Percentiles rank a stretch among this genome's conserved stretches.
Evolutionary conservation across 2,797 vertebrate species (phyloP).

Genomic region (Glyptemys insculpta): DNA sequence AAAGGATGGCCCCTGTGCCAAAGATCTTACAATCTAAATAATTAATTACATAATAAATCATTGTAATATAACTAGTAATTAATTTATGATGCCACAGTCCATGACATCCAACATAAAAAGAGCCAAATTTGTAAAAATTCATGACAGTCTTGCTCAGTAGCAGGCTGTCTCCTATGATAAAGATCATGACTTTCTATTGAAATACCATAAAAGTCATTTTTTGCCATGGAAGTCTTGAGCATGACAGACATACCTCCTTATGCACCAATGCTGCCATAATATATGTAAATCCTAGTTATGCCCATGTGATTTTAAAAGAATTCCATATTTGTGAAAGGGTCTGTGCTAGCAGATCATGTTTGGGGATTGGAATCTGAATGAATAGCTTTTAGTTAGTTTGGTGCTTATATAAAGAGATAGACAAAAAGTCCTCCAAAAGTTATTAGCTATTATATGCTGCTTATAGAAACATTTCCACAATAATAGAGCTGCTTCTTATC

Average conservation of each 20-base stretch:
- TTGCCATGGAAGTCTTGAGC: neutral
- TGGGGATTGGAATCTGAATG: neutral
- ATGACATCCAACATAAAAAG: neutral
- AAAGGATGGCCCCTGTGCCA: neutral
- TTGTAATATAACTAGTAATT: neutral
- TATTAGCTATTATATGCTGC: neutral
- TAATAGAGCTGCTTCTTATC: neutral
- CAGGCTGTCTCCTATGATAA: neutral
- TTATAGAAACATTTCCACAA: slow-evolving; percentile 7
- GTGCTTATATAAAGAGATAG: neutral
- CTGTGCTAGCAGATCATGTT: neutral
- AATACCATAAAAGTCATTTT: neutral
- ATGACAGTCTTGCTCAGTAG: neutral
- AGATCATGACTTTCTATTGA: neutral
- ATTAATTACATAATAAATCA: slow-evolving; percentile 2
- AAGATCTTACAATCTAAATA: neutral
- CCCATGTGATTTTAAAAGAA: neutral
- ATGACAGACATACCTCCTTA: neutral
- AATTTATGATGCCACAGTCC: neutral
- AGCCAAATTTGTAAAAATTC: neutral
- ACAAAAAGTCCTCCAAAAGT: no score
- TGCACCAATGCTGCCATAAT: neutral
- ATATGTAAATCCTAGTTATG: neutral
- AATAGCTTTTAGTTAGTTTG: neutral
- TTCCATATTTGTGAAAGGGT: neutral